Conservation (phyloP, 2,797 vertebrate genomes). For the Thunnus albacares region DNA sequence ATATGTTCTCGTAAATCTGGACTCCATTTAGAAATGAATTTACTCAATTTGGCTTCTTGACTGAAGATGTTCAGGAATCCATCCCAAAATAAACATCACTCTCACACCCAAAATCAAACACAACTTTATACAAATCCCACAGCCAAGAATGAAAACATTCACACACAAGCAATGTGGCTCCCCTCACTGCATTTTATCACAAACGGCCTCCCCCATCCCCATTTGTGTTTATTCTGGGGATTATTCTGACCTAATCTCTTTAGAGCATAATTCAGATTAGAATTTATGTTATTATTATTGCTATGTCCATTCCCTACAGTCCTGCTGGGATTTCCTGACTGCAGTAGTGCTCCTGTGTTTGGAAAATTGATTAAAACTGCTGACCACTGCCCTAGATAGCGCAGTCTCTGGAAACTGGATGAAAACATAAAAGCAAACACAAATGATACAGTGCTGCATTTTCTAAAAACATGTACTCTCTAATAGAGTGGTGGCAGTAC, state of each 20-base stretch:
- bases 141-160: conserved; percentile 56
- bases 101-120: conserved; percentile 63
- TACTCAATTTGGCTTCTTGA: conserved; percentile 29
- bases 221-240: conserved; percentile 87
- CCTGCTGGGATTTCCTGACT: conserved; percentile 74
- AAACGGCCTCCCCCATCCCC: conserved; percentile 63
- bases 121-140: conserved; percentile 66
- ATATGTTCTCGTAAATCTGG: conserved; percentile 43
- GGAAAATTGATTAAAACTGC: conserved; percentile 89
- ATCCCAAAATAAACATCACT: conserved; percentile 70
- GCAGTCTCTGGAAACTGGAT: conserved; percentile 67
- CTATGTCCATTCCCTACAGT: conserved; percentile 80
- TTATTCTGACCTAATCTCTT: conserved; percentile 89
- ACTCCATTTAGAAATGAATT: conserved; percentile 39
- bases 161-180: conserved; percentile 37
- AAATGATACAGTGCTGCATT: conserved; percentile 46
- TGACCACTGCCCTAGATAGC: conserved; percentile 85
- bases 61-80: conserved; percentile 40
- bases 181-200: conserved; percentile 65
- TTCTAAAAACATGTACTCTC: conserved; percentile 58
- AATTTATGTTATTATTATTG: conserved; percentile 89
- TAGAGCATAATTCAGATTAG: conserved; percentile 89
- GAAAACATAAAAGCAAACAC: conserved; percentile 67
- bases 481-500: conserved; percentile 37
- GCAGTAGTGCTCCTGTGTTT: conserved; percentile 70